Evolutionary conservation across 2,888 invertebrate genomes (phyloP).

Genomic region (Tanytarsus gracilentus): DNA sequence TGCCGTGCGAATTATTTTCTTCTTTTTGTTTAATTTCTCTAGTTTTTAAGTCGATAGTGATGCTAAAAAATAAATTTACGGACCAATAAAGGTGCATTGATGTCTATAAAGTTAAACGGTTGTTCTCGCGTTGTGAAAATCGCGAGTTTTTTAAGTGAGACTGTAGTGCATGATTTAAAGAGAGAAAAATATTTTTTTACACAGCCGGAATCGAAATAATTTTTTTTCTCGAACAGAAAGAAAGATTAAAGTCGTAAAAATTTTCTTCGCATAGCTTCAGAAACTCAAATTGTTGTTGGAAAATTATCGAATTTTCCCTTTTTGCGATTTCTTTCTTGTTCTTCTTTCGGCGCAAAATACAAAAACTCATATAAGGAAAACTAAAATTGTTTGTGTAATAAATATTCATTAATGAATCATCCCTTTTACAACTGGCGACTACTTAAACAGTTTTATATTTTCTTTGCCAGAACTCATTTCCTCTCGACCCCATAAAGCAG

Average conservation of each 20-base stretch:
- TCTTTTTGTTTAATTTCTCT: neutral
- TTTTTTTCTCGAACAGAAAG: neutral
- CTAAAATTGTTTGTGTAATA: neutral
- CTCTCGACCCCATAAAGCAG: neutral
- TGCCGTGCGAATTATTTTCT: neutral
- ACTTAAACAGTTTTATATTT: too few species aligned
- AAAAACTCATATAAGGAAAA: neutral
- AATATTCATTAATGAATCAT: slow-evolving; percentile 21
- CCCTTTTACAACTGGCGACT: too few species aligned
- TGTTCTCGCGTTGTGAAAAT: slow-evolving; percentile 10
- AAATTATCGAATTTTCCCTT: slow-evolving; percentile 21
- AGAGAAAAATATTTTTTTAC: neutral
- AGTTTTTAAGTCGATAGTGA: neutral
- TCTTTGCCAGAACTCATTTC: neutral
- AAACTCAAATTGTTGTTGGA: slow-evolving; percentile 16
- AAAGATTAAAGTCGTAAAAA: neutral
- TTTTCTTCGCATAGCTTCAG: neutral
- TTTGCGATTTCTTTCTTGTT: neutral
- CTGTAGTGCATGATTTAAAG: neutral
- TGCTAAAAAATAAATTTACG: neutral
- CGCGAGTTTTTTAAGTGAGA: slow-evolving; percentile 17
- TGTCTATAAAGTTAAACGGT: too few species aligned
- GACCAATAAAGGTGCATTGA: neutral
- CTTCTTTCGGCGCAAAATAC: neutral
- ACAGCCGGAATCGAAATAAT: neutral